Conservation (phyloP, 2,888 invertebrate species). For the Crepidodera aurea region DNA sequence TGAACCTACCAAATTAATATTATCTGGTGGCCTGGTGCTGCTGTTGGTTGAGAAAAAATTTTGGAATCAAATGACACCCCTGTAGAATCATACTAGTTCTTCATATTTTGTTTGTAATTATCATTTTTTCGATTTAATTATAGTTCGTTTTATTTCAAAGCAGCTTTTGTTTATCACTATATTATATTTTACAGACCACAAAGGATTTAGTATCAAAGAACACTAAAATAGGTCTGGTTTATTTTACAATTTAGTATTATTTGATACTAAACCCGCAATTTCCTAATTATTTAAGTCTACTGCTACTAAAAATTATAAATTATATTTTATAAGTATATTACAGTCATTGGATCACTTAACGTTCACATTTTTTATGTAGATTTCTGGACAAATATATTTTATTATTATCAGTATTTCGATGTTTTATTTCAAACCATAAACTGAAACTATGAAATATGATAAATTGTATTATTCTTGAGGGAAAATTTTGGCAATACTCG, state of each 20-base stretch:
- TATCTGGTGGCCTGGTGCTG: too few species aligned
- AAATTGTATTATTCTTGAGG: too few species aligned
- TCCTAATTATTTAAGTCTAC: slow-evolving; percentile 20
- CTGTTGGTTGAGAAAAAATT: too few species aligned
- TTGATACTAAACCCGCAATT: slow-evolving; percentile 21
- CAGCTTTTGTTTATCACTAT: slow-evolving; percentile 38
- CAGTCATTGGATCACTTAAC: slow-evolving; percentile 48
- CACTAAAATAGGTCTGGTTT: slow-evolving; percentile 20
- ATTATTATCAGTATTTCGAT: slow-evolving; percentile 47
- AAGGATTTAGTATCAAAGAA: slow-evolving; percentile 23
- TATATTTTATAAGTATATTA: slow-evolving; percentile 43
- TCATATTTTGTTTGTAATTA: slow-evolving; percentile 35
- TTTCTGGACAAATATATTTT: slow-evolving; percentile 58
- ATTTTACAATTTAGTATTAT: slow-evolving; percentile 27
- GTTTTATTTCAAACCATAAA: too few species aligned
- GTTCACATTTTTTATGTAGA: slow-evolving; percentile 55
- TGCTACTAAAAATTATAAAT: slow-evolving; percentile 43
- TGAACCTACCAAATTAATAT: not conserved
- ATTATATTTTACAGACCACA: slow-evolving; percentile 20
- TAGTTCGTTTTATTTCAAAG: slow-evolving; percentile 39
- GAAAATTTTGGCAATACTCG: too few species aligned
- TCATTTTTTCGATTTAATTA: slow-evolving; percentile 29
- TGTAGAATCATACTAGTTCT: too few species aligned
- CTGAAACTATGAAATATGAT: too few species aligned
- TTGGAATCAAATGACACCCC: too few species aligned